Conservation (phyloP, 2,113 vertebrate genomes). For the Galbula dea region DNA sequence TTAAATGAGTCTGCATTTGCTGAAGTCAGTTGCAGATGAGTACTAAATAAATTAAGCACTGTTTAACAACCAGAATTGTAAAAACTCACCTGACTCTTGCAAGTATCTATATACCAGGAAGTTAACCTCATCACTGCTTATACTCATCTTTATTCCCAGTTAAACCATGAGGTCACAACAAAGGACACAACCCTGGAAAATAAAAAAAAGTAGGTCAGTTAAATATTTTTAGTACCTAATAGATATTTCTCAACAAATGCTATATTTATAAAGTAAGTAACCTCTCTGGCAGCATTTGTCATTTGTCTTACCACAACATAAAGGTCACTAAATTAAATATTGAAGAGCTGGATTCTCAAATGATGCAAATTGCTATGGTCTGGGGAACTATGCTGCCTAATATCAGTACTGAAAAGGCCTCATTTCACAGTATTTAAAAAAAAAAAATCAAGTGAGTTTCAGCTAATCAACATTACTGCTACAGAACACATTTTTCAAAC, state of each 20-base stretch:
- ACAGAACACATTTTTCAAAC: not conserved
- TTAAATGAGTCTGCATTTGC: slow-evolving; percentile 51
- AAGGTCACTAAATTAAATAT: slow-evolving; percentile 50
- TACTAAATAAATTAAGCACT: slow-evolving; percentile 32
- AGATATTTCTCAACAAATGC: not conserved
- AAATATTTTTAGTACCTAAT: not conserved
- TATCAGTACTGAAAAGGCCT: not conserved
- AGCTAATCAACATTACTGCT: not conserved
- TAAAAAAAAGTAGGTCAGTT: slow-evolving; percentile 54
- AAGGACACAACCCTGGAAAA: slow-evolving; percentile 88
- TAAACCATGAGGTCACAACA: slow-evolving; percentile 99
- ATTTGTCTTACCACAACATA: slow-evolving; percentile 37
- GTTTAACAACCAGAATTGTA: slow-evolving; percentile 57
- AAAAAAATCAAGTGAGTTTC: not conserved
- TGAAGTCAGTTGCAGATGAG: slow-evolving; percentile 57
- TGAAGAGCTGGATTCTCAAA: not conserved
- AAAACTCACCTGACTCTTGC: slow-evolving; percentile 96
- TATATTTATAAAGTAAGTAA: not conserved
- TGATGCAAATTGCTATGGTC: not conserved
- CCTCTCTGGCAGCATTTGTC: not conserved
- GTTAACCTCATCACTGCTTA: slow-evolving; percentile 99
- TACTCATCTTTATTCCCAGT: slow-evolving; percentile 99
- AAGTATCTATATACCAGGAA: slow-evolving; percentile 99
- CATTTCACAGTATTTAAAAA: not conserved
- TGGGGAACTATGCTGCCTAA: not conserved